Base-by-base conservation (phyloP, 2,888 invertebrate species). In the Drosophila demipolita region DNA sequence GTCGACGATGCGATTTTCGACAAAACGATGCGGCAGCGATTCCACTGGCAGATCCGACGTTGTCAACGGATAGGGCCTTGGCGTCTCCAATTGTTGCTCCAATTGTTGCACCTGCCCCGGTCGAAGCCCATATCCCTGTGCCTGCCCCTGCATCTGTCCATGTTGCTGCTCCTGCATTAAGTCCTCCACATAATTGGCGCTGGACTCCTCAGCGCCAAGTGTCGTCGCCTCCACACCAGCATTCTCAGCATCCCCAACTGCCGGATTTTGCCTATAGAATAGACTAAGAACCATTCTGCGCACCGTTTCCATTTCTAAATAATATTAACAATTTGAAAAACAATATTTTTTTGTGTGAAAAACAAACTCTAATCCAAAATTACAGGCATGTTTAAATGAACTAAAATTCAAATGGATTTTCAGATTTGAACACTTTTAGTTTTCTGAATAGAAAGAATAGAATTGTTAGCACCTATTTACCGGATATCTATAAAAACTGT, bases 281-380 rank as follows among this genome's bases (percentile, higher is more conserved):
- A 67, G 11, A 9, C 45, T 33, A 1, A 20, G 33, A 38, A 78
- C 53, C 17, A 54, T 54, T 36, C 53, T 58, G 48, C 73, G 73
- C 36, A 79, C 23, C 42, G 62, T 33, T 5, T 79, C 82, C 79
- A 79, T 79, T 9, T 12, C n/a, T 4, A 36, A 5, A 45, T 15
- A 45, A 4, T 45, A 23, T 23, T 26, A 26, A 9, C 32, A 50
- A 38, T n/a, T 26, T 7, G 29, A 52, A 23, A 8, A 45, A 45
- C 45, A 45, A 75, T 66, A 35, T 45, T 5, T 42, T n/a, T 36
- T 45, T 64, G n/a, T 17, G 11, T 55, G 11, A 26, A n/a, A 45
- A 17, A 5, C 15, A 4, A 45, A 26, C n/a, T 38, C 6, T 15
- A 26, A 40, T 33, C 49, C 48, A 65, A 49, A 69, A 65, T 53